Evolutionary conservation across 2,797 vertebrate species (phyloP), one percentile per base, ranked within the genome.

Genomic region (Taeniopygia guttata): DNA sequence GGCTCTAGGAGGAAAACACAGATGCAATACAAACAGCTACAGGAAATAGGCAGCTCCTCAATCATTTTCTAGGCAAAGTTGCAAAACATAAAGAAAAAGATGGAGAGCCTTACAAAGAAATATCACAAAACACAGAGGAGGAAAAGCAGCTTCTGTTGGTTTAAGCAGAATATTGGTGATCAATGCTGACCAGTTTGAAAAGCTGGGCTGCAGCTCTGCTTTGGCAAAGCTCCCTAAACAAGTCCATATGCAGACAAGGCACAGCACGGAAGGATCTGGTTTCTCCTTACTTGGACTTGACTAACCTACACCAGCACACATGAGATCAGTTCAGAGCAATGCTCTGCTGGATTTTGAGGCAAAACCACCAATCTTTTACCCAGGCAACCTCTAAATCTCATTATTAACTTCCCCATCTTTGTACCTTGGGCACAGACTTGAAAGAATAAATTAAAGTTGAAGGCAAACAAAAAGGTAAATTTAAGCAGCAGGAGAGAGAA

Each of bases 391-490:
- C 55, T 32, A 70, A 84, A 93, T 68, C 67, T 91, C 78, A 36
- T 68, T 89, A 92, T 36, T 56, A 90, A 66, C 51, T 66, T 75
- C 29, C 74, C 52, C 63, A 81, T 90, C 70, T 91, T 76, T 67
- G 66, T 67, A 48, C 68, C 76, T 70, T 40, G 58, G 55, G 67
- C 9, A 0, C 42, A 79, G 83, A 45, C 43, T 54, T 54, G 59
- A 87, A 72, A 92, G 90, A 85, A 91, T 64, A 45, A 81, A 91
- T 87, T 75, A 11, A 62, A 95, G 32, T 8, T 69, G 83, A 92
- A 87, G 55, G 42, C 84, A 91, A 89, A 95, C 72, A 94, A 95
- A 92, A 96, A 96, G 77, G 92, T 92, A 73, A 78, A 86, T 80
- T 80, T 75, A 84, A 90, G 87, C 87, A 72, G 74, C 60, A 29